Base-by-base conservation (phyloP, 2,797 vertebrate genomes). In the Threskiornis aethiopicus region DNA sequence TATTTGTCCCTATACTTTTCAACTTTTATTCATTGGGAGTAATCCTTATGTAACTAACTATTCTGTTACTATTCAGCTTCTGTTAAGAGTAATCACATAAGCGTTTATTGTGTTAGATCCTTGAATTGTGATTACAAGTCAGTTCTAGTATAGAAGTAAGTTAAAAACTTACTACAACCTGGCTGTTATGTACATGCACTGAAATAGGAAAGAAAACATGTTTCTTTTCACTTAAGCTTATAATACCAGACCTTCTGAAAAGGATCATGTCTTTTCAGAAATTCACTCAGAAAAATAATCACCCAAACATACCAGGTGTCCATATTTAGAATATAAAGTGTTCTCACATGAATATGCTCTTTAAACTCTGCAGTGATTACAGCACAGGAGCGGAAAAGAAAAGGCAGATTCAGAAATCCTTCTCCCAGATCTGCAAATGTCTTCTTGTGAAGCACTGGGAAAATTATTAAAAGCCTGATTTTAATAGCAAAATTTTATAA, bases 281-380 rank as follows among this genome's bases (percentile, higher is more conserved):
- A 65, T 42, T 85, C 44, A 18, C 70, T 72, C 3, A 35, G 70
- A 69, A 91, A 76, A 89, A 61, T 76, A 89, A 89, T 72, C n/a
- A 78, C 15, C 44, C 1, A 0, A 90, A 84, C 84, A 73, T 72
- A 76, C 55, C 35, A 73, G 64, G 91, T 85, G 37, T 49, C 46
- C n/a, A 6, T 80, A 85, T 59, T 83, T 85, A 89, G 64, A 71
- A 89, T 94, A 87, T 47, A 39, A 75, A 89, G 11, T 81, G 57
- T 91, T 96, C 84, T 96, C 65, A 93, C 52, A 85, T 88, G 37
- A 93, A 91, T 92, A 84, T 86, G 47, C 39, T 87, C 28, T 91
- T 92, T 83, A 78, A 86, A 77, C 62, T 83, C 41, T 54, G 41
- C 37, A 71, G 25, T 59, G 61, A 91, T 92, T 92, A 81, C 18